Base-by-base conservation (phyloP, 2,888 invertebrate genomes). In the Perithous albicinctus region DNA sequence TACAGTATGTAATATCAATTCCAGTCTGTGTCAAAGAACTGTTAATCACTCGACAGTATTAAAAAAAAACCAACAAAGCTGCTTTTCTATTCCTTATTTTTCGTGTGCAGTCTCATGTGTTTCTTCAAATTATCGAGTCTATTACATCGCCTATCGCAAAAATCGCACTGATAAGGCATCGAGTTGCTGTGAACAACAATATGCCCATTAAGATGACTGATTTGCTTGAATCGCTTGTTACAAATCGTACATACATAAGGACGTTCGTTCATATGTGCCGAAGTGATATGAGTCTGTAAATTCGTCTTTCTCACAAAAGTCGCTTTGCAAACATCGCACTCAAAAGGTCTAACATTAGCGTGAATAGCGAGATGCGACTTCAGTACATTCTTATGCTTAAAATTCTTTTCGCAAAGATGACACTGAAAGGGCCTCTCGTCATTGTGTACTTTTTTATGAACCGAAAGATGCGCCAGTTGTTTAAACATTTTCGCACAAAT, bases 301-400 rank as follows among this genome's bases (percentile, higher is more conserved):
- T 91, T 90, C 0, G 90, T 91, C 67, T 91, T 91, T 29, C 91
- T 85, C 0, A 90, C 89, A 78, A 92, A 92, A 0, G 90, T 89
- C 2, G 94, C 93, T n/a, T 94, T 94, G 85, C 94, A 94, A 8
- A 93, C 90, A 78, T 94, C 93, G 84, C 94, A 94, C 41, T 94
- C 92, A 84, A 93, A 94, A 0, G 93, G 91, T 7, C 94, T 89
- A 1, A 92, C 88, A 35, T 92, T 93, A 0, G 94, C 87, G 75
- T 94, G 94, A 6, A 93, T 92, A 0, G 91, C 89, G 29, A 93
- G 87, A 83, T 94, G 94, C 26, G 93, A 93, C 70, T 93, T 93
- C 1, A 94, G 89, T 0, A 94, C 93, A 86, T 94, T 94, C 4
- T 93, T 92, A 51, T 94, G 91, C 84, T 94, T 94, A 85, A 94